These are phyloP conservation scores for Coptotermes formosanus DNA, from an alignment of 1,140 invertebrate species.

Conservation along the genomic window DNA sequence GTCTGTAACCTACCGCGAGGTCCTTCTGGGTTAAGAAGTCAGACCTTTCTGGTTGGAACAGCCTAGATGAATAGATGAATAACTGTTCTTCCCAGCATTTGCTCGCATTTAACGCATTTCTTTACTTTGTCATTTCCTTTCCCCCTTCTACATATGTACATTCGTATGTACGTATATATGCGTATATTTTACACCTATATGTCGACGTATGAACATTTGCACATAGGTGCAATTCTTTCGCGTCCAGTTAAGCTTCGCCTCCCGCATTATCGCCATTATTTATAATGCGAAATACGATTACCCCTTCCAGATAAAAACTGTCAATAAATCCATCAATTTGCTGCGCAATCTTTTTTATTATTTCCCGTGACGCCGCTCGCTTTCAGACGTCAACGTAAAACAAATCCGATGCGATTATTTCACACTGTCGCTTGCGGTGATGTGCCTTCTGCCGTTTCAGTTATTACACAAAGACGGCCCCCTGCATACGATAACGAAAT, in stretches of 20 bases:
- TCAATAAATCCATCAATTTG: constrained; percentile 11
- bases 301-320: neutral
- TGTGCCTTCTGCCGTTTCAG: too few relatives aligned
- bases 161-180: neutral
- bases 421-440: too few relatives aligned
- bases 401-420: neutral
- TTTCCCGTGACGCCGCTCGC: neutral
- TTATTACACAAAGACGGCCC: too few relatives aligned
- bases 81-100: too few relatives aligned
- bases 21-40: too few relatives aligned
- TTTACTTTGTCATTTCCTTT: too few relatives aligned
- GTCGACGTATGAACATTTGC: neutral
- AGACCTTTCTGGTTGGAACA: too few relatives aligned
- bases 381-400: neutral
- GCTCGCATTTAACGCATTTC: too few relatives aligned
- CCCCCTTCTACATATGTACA: neutral
- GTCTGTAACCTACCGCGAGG: too few relatives aligned
- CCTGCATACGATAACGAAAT: too few relatives aligned
- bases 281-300: constrained; percentile 1
- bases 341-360: constrained; percentile 1
- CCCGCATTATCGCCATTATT: neutral
- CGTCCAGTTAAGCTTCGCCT: neutral
- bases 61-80: too few relatives aligned
- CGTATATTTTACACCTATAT: too few relatives aligned
- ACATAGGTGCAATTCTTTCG: neutral